These are phyloP conservation scores for Drosophila setosimentum DNA, from an alignment of 2,888 invertebrate species.

Conservation along the genomic window DNA sequence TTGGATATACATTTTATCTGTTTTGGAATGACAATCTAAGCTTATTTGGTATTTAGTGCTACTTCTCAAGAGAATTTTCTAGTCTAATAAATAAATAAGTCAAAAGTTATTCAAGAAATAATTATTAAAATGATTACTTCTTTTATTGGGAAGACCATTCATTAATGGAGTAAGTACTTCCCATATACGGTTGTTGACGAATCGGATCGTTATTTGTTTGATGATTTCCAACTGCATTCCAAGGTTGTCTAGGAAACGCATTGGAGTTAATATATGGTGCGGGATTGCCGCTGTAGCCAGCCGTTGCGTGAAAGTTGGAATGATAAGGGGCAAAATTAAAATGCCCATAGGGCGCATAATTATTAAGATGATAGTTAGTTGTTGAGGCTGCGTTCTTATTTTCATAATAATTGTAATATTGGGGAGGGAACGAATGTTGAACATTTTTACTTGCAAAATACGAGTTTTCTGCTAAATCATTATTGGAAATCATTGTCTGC, in stretches of 20 bases:
- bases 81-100: slow-evolving; percentile 60
- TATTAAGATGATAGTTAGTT: slow-evolving; percentile 74
- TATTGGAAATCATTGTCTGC: slow-evolving; percentile 50
- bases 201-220: slow-evolving; percentile 63
- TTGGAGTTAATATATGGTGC: slow-evolving; percentile 70
- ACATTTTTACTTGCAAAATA: slow-evolving; percentile 69
- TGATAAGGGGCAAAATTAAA: slow-evolving; percentile 81
- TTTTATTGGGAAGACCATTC: slow-evolving; percentile 72
- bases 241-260: slow-evolving; percentile 70
- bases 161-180: slow-evolving; percentile 65
- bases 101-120: slow-evolving; percentile 43
- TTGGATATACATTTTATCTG: slow-evolving; percentile 51
- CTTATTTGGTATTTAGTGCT: slow-evolving; percentile 57
- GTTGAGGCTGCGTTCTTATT: slow-evolving; percentile 74
- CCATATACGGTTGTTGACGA: slow-evolving; percentile 69
- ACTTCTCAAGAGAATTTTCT: slow-evolving; percentile 55
- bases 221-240: slow-evolving; percentile 66
- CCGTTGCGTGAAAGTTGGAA: slow-evolving; percentile 73
- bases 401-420: slow-evolving; percentile 77
- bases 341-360: slow-evolving; percentile 78
- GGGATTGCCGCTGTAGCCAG: slow-evolving; percentile 64
- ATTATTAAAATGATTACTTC: slow-evolving; percentile 39
- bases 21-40: slow-evolving; percentile 59
- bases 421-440: slow-evolving; percentile 71
- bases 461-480: slow-evolving; percentile 57